Evolutionary conservation across 1,140 invertebrate genomes (phyloP), one percentile per base, ranked within the genome.

Genomic region (Drosophila rhopaloa): DNA sequence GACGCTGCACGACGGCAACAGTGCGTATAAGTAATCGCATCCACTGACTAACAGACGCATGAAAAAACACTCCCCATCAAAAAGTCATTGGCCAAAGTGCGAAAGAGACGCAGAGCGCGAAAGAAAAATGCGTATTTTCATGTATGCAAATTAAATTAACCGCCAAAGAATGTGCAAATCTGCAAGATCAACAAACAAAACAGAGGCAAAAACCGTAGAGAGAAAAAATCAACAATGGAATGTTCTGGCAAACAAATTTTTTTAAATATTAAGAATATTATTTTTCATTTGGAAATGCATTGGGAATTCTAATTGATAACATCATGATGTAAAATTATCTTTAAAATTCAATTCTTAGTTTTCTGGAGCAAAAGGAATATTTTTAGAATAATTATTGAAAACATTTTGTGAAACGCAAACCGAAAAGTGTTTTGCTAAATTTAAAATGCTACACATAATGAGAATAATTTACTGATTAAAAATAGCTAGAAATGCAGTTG

Each of bases 91-190:
- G 41, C 65, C 67, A 71, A 53, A 53, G 50, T 53, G 44, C 37
- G 27, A 19, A 19, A 40, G 38, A 19, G 35, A 32, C 2, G n/a
- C n/a, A 6, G 40, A 56, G 27, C 24, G 24, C 24, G 24, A 24
- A 24, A 24, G 38, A 44, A 59, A 37, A 44, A 37, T 43, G 27
- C 29, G 37, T 50, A n/a, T 67, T 59, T 37, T 16, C 46, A 67
- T 14, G 27, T 41, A 81, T 68, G 58, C 46, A 54, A 80, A 74
- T 70, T 54, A 47, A 80, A 80, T 76, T 53, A 80, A 55, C 5
- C 27, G 43, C 65, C 51, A 71, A 74, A 61, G 57, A 71, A 55
- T 47, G 38, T 62, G 56, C 16, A 51, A 73, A 71, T 61, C 27
- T 37, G 9, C 24, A 47, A 43, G 38, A 51, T 54, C 32, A 62